These are phyloP conservation scores for Ramphastos sulfuratus DNA, from an alignment of 2,113 vertebrate genomes.

Conservation along the genomic window DNA sequence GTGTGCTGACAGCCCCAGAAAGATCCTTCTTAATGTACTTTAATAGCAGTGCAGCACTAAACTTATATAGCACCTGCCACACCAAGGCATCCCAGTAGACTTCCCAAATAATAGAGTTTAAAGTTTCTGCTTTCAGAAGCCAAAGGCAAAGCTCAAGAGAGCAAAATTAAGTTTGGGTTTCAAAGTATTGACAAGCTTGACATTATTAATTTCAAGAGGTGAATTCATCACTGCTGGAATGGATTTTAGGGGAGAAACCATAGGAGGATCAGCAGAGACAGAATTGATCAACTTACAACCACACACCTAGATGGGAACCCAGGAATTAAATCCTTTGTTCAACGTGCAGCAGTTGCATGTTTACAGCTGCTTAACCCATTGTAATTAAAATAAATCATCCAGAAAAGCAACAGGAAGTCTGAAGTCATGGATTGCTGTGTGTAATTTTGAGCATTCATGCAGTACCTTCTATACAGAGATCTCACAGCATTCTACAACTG, in stretches of 20 bases:
- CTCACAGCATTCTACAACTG: neutral
- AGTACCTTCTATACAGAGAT: neutral
- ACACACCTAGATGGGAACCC: neutral
- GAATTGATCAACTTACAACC: neutral
- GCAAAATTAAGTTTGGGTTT: conserved; percentile 45
- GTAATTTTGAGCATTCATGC: neutral
- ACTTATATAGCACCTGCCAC: conserved; percentile 57
- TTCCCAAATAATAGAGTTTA: conserved; percentile 62
- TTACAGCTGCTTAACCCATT: neutral
- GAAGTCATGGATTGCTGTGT: neutral
- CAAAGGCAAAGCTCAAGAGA: conserved; percentile 54
- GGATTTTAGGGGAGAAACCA: neutral
- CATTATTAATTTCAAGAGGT: conserved; percentile 55
- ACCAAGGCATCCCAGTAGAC: conserved; percentile 44
- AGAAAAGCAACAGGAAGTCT: neutral
- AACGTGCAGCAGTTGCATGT: neutral
- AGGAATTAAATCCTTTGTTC: neutral
- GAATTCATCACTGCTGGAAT: conserved; percentile 27
- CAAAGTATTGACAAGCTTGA: conserved; percentile 59
- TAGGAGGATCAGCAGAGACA: neutral
- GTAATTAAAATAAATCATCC: conserved; percentile 18
- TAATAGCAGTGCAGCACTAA: conserved; percentile 39
- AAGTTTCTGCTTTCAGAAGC: conserved; percentile 48
- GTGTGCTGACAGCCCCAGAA: conserved; percentile 56
- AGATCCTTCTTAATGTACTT: conserved; percentile 59